Conservation (phyloP, 2,888 invertebrate species). For the Ornithoptera alexandrae region DNA sequence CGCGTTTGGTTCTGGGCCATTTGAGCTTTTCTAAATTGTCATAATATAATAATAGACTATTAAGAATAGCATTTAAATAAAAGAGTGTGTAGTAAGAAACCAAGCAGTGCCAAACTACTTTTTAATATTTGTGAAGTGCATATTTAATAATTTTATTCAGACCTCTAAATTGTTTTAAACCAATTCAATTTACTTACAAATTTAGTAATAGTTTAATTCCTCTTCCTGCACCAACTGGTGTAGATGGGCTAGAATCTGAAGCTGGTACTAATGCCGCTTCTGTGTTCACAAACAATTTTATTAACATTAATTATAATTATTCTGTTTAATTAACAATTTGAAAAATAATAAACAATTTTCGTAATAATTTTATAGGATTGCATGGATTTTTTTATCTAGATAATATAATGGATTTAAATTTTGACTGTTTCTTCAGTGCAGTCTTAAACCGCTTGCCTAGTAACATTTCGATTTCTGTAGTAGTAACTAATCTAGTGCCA, state of each 20-base stretch:
- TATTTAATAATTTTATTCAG: not conserved
- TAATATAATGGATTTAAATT: too few species aligned
- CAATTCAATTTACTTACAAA: constrained; percentile 54
- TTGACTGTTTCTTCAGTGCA: too few species aligned
- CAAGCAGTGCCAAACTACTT: not conserved
- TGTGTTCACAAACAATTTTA: constrained; percentile 27
- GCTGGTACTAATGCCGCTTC: constrained; percentile 52
- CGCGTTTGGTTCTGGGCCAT: constrained; percentile 33
- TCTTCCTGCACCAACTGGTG: constrained; percentile 50
- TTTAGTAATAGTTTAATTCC: constrained; percentile 60
- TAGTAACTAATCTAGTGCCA: too few species aligned
- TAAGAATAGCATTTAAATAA: not conserved
- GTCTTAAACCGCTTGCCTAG: too few species aligned
- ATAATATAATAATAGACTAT: not conserved
- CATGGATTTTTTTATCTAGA: too few species aligned
- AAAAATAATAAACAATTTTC: not conserved
- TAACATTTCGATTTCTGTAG: too few species aligned
- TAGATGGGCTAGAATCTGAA: constrained; percentile 47
- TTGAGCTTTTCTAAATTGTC: constrained; percentile 40
- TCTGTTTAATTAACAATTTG: not conserved
- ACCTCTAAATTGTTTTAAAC: not conserved
- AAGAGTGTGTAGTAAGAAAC: not conserved
- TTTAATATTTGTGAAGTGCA: not conserved
- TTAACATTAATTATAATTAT: not conserved
- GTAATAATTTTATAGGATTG: too few species aligned